Evolutionary conservation across 2,113 vertebrate species (phyloP).

Genomic region (Thunnus maccoyii): DNA sequence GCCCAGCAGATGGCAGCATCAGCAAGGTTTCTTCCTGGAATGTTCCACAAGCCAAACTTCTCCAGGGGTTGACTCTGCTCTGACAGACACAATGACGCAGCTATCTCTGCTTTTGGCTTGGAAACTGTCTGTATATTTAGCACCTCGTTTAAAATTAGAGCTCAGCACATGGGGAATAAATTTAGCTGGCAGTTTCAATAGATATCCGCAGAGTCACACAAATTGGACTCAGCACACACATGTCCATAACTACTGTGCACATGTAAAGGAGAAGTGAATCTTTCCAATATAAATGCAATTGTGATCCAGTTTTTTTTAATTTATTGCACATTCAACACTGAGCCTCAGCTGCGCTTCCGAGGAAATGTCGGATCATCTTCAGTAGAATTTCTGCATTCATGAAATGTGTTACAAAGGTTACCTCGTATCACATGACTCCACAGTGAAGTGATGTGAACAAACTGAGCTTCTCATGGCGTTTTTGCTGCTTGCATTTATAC

Average conservation of each 20-base stretch:
- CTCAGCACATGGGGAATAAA: slow-evolving; percentile 72
- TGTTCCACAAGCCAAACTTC: slow-evolving; percentile 24
- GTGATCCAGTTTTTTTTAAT: neutral
- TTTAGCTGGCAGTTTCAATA: slow-evolving; percentile 69
- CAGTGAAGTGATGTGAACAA: slow-evolving; percentile 1
- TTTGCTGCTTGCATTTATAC: neutral
- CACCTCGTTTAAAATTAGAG: slow-evolving; percentile 78
- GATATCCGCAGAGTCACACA: slow-evolving; percentile 71
- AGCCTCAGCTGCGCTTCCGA: neutral
- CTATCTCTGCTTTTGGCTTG: slow-evolving; percentile 82
- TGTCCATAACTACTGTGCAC: slow-evolving; percentile 26
- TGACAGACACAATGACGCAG: slow-evolving; percentile 80
- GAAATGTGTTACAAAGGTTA: slow-evolving; percentile 47
- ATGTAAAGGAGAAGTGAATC: slow-evolving; percentile 9
- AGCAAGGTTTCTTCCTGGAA: slow-evolving; percentile 40
- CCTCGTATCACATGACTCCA: slow-evolving; percentile 25
- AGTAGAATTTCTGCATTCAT: neutral
- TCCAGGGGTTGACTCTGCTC: slow-evolving; percentile 47
- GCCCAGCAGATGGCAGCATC: slow-evolving; percentile 79
- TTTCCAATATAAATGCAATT: neutral
- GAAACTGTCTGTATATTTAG: slow-evolving; percentile 86
- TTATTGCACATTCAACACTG: neutral
- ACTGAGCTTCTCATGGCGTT: neutral
- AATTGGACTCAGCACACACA: slow-evolving; percentile 37
- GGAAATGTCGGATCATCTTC: neutral